These are phyloP conservation scores for Cantharis lateralis DNA, from an alignment of 2,888 invertebrate genomes.

Conservation along the genomic window DNA sequence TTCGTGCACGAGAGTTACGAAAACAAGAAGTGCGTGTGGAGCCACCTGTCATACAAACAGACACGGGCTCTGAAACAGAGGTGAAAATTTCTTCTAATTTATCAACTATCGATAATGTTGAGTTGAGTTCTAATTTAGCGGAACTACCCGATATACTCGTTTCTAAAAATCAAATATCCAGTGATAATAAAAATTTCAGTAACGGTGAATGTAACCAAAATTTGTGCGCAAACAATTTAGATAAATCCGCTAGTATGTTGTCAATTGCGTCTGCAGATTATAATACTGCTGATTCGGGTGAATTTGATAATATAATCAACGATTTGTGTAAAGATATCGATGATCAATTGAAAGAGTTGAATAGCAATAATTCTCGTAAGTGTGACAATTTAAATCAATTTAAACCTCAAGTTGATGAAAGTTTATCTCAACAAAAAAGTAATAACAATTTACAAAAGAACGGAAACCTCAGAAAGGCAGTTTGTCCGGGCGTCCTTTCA, in stretches of 20 bases:
- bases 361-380: not conserved
- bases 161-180: conserved; percentile 44
- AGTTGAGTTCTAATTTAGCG: conserved; percentile 8
- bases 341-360: conserved; percentile 10
- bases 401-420: not conserved
- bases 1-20: conserved; percentile 68
- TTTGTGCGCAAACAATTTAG: conserved; percentile 27
- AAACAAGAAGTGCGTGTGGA: conserved; percentile 71
- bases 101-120: conserved; percentile 24
- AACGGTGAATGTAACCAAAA: conserved; percentile 29
- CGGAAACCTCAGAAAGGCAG: not conserved
- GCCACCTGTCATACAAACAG: conserved; percentile 66
- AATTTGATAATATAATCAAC: conserved; percentile 8
- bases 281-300: conserved; percentile 51
- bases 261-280: conserved; percentile 49
- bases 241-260: conserved; percentile 47
- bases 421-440: not conserved
- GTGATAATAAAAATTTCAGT: not conserved
- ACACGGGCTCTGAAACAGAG: conserved; percentile 73
- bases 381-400: not conserved
- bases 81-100: conserved; percentile 59
- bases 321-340: conserved; percentile 8
- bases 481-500: conserved; percentile 27
- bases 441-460: not conserved
- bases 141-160: conserved; percentile 40